These are phyloP conservation scores for Leptobrachium ailaonicum DNA, from an alignment of 2,113 vertebrate genomes.

Conservation along the genomic window DNA sequence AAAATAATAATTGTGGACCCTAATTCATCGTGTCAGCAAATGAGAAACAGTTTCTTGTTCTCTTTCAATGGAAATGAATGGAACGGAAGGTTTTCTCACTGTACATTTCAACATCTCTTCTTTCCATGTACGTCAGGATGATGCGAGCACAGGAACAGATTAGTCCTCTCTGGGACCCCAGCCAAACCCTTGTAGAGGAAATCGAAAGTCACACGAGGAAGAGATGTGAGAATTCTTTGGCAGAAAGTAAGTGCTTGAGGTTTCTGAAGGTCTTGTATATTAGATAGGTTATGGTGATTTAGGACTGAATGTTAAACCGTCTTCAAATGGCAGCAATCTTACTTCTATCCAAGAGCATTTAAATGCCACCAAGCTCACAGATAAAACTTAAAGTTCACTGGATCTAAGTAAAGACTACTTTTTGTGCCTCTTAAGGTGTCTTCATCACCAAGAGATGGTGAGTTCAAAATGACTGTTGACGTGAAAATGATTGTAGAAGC, in stretches of 20 bases:
- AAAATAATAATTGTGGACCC: too few species aligned
- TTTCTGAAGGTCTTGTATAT: constrained; percentile 13
- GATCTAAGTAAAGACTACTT: not conserved
- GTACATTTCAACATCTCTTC: not conserved
- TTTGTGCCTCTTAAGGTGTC: constrained; percentile 54
- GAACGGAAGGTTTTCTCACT: constrained; percentile 7
- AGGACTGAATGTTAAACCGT: not conserved
- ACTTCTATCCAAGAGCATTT: constrained; percentile 25
- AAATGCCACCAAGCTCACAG: not conserved
- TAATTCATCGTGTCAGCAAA: too few species aligned
- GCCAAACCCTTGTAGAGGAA: constrained; percentile 26
- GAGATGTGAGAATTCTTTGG: constrained; percentile 1
- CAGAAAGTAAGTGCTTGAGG: constrained; percentile 26
- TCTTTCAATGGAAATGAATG: not conserved
- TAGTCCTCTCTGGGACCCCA: constrained; percentile 19
- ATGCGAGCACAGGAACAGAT: constrained; percentile 4
- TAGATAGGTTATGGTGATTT: constrained; percentile 16
- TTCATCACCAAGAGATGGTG: constrained; percentile 31
- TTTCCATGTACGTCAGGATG: not conserved
- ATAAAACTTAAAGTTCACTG: constrained; percentile 13
- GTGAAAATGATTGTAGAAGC: constrained; percentile 13
- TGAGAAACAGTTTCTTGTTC: too few species aligned
- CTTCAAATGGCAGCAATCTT: constrained; percentile 25
- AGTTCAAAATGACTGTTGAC: constrained; percentile 61
- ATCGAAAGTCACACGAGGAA: constrained; percentile 21